Conservation (phyloP, 2,797 vertebrate species). For the Rhabdophis nuchalis region DNA sequence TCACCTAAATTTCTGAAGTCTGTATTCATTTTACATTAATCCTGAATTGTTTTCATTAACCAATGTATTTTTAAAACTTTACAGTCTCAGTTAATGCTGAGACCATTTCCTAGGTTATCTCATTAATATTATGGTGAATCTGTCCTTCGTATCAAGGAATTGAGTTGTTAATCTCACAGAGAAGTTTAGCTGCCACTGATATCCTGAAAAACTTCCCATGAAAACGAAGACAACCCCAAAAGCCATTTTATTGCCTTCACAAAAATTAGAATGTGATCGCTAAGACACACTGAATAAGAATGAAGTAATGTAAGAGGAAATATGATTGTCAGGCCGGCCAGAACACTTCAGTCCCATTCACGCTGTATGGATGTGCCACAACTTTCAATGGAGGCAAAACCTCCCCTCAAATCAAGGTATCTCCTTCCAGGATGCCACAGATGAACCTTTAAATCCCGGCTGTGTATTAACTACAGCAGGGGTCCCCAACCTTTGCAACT, state of each 20-base stretch:
- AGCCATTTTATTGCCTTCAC: neutral
- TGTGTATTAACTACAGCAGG: neutral
- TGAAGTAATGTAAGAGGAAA: neutral
- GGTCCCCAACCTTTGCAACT: too few relatives aligned
- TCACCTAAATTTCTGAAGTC: neutral
- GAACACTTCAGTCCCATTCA: neutral
- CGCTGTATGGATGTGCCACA: neutral
- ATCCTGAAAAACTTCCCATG: neutral
- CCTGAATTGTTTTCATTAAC: neutral
- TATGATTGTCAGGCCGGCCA: neutral
- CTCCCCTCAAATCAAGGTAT: neutral
- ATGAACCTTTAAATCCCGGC: neutral
- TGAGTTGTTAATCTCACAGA: neutral
- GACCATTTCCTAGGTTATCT: neutral
- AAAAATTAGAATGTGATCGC: neutral
- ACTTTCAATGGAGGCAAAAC: neutral
- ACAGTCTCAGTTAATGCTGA: neutral
- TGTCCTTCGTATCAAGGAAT: neutral
- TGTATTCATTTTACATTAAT: neutral
- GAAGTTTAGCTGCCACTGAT: neutral
- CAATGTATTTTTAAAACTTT: neutral
- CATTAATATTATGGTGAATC: neutral
- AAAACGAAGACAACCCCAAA: neutral
- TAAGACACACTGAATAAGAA: neutral
- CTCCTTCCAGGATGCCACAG: neutral